Evolutionary conservation across 2,113 vertebrate genomes (phyloP).

Genomic region (Indicator indicator): DNA sequence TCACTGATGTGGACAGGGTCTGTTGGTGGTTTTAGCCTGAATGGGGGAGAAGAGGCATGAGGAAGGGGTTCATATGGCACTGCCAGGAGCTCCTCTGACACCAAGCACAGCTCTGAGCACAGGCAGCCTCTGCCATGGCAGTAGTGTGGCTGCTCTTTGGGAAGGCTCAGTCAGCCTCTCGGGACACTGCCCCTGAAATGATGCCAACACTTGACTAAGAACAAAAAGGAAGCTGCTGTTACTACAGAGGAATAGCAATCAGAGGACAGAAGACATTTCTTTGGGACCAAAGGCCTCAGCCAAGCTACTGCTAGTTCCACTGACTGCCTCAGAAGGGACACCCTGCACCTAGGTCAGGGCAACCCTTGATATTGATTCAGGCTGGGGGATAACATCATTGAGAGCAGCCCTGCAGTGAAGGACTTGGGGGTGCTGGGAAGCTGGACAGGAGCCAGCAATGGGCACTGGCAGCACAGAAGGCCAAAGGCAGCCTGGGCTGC

Average conservation of each 20-base stretch:
- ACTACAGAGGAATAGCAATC: not conserved
- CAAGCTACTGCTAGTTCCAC: not conserved
- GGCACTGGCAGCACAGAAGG: no score
- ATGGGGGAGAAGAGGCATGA: not conserved
- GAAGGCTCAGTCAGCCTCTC: no score
- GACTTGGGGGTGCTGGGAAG: no score
- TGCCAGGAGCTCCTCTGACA: not conserved
- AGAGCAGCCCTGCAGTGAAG: no score
- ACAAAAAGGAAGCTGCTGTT: not conserved
- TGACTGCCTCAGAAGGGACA: not conserved
- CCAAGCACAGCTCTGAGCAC: rapidly evolving
- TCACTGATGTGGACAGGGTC: not conserved
- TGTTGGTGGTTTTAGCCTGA: not conserved
- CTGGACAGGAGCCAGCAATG: no score
- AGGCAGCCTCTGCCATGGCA: not conserved
- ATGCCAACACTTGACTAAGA: not conserved
- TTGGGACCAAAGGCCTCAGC: not conserved
- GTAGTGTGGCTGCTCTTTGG: not conserved
- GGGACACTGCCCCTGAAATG: not conserved
- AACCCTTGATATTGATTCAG: no score
- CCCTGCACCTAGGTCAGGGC: not conserved
- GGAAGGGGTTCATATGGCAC: not conserved
- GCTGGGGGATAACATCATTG: no score
- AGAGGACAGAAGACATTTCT: not conserved
- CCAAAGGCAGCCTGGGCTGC: no score